Percentiles rank a stretch among this genome's conserved stretches.
These are phyloP conservation scores for Minunthozetes semirufus DNA, from an alignment of 2,888 invertebrate genomes.

Conservation along the genomic window DNA sequence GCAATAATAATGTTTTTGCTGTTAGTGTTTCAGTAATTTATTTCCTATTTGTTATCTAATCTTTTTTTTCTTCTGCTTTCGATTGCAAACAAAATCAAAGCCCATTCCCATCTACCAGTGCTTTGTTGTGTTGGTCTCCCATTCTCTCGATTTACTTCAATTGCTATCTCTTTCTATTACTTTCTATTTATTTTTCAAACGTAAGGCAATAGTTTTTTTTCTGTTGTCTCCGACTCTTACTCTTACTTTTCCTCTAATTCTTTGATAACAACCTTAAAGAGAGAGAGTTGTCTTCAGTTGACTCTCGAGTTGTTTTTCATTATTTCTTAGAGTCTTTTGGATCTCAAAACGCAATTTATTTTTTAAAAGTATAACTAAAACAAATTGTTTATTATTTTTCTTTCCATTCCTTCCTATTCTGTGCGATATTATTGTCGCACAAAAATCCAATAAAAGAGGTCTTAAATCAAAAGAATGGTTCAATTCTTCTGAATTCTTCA, in stretches of 20 bases:
- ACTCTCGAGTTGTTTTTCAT: background rate
- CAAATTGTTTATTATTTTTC: constrained; percentile 11
- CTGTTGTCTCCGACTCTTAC: background rate
- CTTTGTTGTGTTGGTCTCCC: background rate
- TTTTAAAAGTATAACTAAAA: background rate
- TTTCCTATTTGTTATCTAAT: constrained; percentile 27
- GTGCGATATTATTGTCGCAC: background rate
- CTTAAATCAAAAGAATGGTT: background rate
- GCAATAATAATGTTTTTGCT: constrained; percentile 15
- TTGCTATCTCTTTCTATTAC: background rate
- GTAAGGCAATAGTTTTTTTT: background rate
- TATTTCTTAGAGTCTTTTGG: background rate
- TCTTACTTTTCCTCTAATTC: constrained; percentile 7
- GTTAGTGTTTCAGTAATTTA: constrained; percentile 21
- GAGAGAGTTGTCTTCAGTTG: background rate
- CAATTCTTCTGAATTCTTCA: too few species aligned
- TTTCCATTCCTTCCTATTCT: background rate
- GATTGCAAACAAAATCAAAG: background rate
- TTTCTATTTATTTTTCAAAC: background rate
- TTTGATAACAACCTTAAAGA: constrained; percentile 25
- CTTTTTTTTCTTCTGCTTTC: background rate
- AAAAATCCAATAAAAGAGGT: background rate
- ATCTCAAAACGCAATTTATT: background rate
- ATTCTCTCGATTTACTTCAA: too few species aligned
- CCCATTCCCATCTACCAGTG: background rate